Percentiles rank a stretch among this genome's conserved stretches.
These are phyloP conservation scores for Neolamprologus caudopunctatus DNA, from an alignment of 2,113 vertebrate species.

Conservation along the genomic window DNA sequence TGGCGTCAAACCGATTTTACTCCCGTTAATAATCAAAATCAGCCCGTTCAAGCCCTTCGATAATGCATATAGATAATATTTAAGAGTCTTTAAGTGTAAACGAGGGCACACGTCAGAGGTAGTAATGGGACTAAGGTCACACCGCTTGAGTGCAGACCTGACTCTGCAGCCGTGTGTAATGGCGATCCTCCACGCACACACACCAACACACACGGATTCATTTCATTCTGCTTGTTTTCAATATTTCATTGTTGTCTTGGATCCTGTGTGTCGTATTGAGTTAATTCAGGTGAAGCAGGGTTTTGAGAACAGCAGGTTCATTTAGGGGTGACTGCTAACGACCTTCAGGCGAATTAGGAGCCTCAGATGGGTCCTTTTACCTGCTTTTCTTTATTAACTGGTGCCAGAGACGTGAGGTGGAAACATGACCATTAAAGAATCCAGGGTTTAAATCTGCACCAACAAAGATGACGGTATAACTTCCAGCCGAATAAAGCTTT, in stretches of 20 bases:
- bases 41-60: neutral
- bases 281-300: neutral
- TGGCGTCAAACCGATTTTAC: neutral
- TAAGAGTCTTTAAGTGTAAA: too few species aligned
- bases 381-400: neutral
- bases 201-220: neutral
- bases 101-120: neutral
- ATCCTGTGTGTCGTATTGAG: accelerated
- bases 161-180: neutral
- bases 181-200: neutral
- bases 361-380: neutral
- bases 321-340: neutral
- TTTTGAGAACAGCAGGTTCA: neutral
- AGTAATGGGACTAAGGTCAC: neutral
- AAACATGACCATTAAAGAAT: neutral
- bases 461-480: accelerated
- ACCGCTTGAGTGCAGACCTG: neutral
- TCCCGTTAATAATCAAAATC: accelerated
- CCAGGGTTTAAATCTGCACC: neutral
- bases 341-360: neutral
- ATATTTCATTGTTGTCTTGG: neutral
- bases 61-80: neutral
- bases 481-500: neutral
- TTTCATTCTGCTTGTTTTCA: neutral
- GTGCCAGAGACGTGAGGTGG: neutral